Base-by-base conservation (phyloP, 30 jellyfish, hydroid and myxozoan genomes). In the Turritopsis dohrnii region DNA sequence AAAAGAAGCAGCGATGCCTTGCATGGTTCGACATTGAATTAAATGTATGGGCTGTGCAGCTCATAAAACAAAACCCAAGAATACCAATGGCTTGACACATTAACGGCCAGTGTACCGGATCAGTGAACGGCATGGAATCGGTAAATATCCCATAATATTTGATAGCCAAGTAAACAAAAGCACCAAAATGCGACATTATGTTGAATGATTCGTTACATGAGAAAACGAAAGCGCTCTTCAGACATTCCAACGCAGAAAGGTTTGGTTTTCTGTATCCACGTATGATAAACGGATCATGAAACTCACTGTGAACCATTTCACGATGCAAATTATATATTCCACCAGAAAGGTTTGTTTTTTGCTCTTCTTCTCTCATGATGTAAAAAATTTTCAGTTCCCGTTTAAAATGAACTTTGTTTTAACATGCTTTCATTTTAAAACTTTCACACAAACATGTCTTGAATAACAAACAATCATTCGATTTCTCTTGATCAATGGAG, bases 21-120 rank as follows among this genome's bases (percentile, higher is more conserved):
- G 90, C 96, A 18, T 83, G 76, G 16, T 84, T 84, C 1, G 99
- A 94, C 91, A 94, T 83, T 54, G 96, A 85, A 79, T 94, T 94
- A 83, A 94, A 94, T 90, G 89, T 79, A 54, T 94, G 99, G 4
- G 99, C 99, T 18, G 86, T 88, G 1, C 96, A 52, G 54, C 99
- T 94, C 84, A 94, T 94, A 16, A 89, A 54, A 52, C 96, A 88
- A 65, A 94, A 88, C 18, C 95, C 96, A 53, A 96, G 83, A 25
- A 86, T 87, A 9, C 99, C 99, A 28, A 94, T 29, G 20, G 96
- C 88, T 28, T 83, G 83, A 5, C 90, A 83, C 26, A 88, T 75
- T 84, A 87, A 71, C 19, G 99, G 99, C 96, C 96, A 94, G 20
- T 31, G 52, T 21, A 76, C 53, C 0, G 88, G 30, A 73, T 94